Percentiles rank a stretch among this genome's conserved stretches.
These are phyloP conservation scores for Drosophila mettleri DNA, from an alignment of 2,888 invertebrate genomes.

Conservation along the genomic window DNA sequence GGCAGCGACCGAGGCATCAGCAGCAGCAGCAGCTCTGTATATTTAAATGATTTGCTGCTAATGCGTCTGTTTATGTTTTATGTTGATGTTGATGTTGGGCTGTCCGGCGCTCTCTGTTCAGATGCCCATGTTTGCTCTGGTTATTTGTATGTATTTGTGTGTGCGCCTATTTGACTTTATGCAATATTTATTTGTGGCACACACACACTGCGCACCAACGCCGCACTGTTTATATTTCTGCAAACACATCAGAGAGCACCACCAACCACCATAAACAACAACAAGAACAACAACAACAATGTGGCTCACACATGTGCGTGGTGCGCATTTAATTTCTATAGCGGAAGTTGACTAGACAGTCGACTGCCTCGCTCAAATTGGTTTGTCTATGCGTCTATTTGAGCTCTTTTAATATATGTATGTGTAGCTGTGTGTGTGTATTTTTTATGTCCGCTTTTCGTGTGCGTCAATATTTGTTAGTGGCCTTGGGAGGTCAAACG, in stretches of 20 bases:
- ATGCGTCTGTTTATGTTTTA: conserved; percentile 80
- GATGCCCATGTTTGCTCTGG: conserved; percentile 43
- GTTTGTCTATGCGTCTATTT: conserved; percentile 29
- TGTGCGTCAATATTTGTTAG: conserved; percentile 49
- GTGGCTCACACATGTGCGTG: conserved; percentile 63
- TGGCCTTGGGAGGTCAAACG: conserved; percentile 46
- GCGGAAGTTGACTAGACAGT: conserved; percentile 78
- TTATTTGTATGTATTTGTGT: conserved; percentile 43
- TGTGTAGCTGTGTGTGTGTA: not conserved
- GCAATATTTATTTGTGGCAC: conserved; percentile 76
- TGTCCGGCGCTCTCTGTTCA: conserved; percentile 37
- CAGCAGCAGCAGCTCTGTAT: conserved; percentile 40
- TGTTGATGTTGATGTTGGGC: conserved; percentile 65
- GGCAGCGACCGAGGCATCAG: not conserved
- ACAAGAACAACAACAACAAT: conserved; percentile 26
- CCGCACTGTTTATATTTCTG: conserved; percentile 60
- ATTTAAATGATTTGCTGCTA: conserved; percentile 80
- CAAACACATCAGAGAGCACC: conserved; percentile 46
- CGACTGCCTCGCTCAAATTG: conserved; percentile 60
- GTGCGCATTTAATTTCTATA: conserved; percentile 74
- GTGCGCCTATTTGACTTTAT: conserved; percentile 71
- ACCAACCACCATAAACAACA: conserved; percentile 32
- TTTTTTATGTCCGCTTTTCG: conserved; percentile 9
- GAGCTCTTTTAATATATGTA: conserved; percentile 1
- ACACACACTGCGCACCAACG: conserved; percentile 26